Conservation (phyloP, 2,113 vertebrate species). For the Athene noctua region DNA sequence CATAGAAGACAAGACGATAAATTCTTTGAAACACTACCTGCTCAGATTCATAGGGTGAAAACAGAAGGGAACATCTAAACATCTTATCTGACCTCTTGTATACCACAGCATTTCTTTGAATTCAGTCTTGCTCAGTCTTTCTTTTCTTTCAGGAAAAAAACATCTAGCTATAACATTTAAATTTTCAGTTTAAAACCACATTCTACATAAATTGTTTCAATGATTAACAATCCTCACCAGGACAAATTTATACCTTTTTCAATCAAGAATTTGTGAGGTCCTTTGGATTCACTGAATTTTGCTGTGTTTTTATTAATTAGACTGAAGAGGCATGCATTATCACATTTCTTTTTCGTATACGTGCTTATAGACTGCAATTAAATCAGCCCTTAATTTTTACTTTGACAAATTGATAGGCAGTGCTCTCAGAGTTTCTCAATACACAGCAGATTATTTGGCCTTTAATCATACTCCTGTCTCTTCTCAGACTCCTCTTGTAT, state of each 20-base stretch:
- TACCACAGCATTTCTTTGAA: background rate
- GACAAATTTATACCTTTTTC: background rate
- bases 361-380: background rate
- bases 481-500: background rate
- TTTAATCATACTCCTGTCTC: background rate
- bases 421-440: background rate
- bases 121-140: background rate
- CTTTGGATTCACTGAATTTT: background rate
- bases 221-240: background rate
- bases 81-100: slow-evolving; percentile 22
- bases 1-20: slow-evolving; percentile 37
- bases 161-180: background rate
- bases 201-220: background rate
- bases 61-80: slow-evolving; percentile 37
- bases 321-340: background rate
- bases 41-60: slow-evolving; percentile 23
- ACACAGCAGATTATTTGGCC: background rate
- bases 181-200: background rate
- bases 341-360: background rate
- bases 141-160: background rate
- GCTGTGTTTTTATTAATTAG: background rate
- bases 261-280: background rate
- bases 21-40: slow-evolving; percentile 18
- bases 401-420: background rate
- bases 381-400: background rate